Conservation (phyloP, 2,113 vertebrate species). For the Oxyura jamaicensis region DNA sequence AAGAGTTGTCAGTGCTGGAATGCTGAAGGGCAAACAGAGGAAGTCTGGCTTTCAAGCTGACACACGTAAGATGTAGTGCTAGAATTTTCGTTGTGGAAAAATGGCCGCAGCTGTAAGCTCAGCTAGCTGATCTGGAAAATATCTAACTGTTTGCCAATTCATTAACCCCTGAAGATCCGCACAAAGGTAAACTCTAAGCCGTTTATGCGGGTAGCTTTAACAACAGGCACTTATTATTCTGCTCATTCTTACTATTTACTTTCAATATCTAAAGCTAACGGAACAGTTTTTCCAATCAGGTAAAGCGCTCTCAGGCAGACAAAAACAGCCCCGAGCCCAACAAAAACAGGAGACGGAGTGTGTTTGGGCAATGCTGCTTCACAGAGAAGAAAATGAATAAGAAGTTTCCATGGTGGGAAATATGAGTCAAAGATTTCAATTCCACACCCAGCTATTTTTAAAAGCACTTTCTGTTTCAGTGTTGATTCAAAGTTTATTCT, state of each 20-base stretch:
- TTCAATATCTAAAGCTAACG: background rate
- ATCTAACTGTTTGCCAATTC: conserved; percentile 38
- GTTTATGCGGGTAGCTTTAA: background rate
- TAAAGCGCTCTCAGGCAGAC: background rate
- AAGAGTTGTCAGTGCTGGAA: conserved; percentile 34
- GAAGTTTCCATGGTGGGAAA: conserved; percentile 69
- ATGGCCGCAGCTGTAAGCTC: conserved; percentile 45
- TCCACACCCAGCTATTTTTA: conserved; percentile 68
- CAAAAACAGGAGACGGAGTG: background rate
- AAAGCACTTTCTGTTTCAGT: conserved; percentile 49
- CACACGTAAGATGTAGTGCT: conserved; percentile 38
- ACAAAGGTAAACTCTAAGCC: background rate
- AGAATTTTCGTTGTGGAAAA: conserved; percentile 61
- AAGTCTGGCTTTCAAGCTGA: conserved; percentile 17
- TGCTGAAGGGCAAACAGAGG: conserved; percentile 25
- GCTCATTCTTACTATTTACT: background rate
- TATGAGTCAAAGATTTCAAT: conserved; percentile 55
- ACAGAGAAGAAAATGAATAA: background rate
- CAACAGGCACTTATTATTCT: background rate
- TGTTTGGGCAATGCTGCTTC: background rate
- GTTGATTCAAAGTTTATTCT: background rate
- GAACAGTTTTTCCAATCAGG: background rate
- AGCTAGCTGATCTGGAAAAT: conserved; percentile 64
- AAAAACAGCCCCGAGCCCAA: background rate
- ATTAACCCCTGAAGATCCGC: conserved; percentile 52